phyloP scores from a whole-genome alignment of 2,888 invertebrate genomes.

The Heliconius aoede region DNA sequence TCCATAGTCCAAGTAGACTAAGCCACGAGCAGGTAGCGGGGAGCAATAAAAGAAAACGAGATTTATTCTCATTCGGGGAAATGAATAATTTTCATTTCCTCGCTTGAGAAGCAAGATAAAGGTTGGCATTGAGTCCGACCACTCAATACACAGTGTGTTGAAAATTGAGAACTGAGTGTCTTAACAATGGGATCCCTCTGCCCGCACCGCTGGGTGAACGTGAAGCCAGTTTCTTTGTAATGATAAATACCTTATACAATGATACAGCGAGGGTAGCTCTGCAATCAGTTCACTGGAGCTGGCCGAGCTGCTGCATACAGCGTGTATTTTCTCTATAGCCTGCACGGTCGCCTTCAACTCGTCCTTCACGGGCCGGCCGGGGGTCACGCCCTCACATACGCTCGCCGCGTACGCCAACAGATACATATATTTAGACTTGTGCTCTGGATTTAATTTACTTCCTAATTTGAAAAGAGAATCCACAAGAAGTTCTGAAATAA shows the following conservation, averaged over 20 bases:
- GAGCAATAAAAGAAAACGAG: too few relatives aligned
- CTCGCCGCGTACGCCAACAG: conserved; percentile 97
- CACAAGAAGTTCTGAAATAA: conserved; percentile 90
- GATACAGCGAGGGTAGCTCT: conserved; percentile 94
- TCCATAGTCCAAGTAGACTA: too few relatives aligned
- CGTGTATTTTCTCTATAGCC: conserved; percentile 96
- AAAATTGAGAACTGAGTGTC: too few relatives aligned
- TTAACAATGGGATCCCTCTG: too few relatives aligned
- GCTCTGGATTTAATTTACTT: conserved; percentile 97
- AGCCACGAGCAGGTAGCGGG: too few relatives aligned
- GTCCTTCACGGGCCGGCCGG: conserved; percentile 91
- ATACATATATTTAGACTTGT: conserved; percentile 98
- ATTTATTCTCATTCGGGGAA: too few relatives aligned
- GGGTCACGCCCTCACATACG: conserved; percentile 89
- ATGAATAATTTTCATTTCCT: too few relatives aligned
- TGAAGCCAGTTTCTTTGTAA: not conserved
- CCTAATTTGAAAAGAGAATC: conserved; percentile 97
- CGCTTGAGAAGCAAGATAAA: too few relatives aligned
- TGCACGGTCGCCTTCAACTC: conserved; percentile 95
- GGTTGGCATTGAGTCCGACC: too few relatives aligned
- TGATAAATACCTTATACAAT: conserved; percentile 89
- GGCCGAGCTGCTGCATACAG: conserved; percentile 94
- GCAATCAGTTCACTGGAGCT: conserved; percentile 97
- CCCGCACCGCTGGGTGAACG: not conserved
- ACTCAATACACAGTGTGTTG: too few relatives aligned